Base-by-base conservation (phyloP, 2,888 invertebrate species). In the Ormyrus labotus region DNA sequence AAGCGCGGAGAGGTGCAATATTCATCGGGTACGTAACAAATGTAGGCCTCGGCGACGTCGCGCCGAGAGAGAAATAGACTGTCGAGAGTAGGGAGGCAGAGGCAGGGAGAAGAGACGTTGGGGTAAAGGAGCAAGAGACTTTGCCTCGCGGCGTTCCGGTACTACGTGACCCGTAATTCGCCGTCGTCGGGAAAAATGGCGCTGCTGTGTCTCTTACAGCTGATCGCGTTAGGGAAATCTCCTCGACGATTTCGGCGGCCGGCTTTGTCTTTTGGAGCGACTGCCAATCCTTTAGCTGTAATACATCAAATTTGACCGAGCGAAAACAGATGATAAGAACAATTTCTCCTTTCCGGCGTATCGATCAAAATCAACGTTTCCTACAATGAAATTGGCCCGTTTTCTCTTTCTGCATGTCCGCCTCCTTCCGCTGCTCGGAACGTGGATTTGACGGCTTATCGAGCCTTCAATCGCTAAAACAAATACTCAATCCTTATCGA, bases 151-250 rank as follows among this genome's bases (percentile, higher is more conserved):
- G 79, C 79, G 65, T 53, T 65, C n/a, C 55, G 76, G 58, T 73
- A 68, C 67, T 87, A 87, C 87, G 87, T 87, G 87, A 87, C 86
- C 83, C 82, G 87, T 86, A 87, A 86, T 85, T 86, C 85, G 82
- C 83, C 83, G 53, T 73, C 80, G 69, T 19, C 19, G 73, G 82
- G 75, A 84, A 86, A 87, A 85, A 85, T 85, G 82, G 64, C 80
- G 73, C 81, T 84, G 86, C 85, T 83, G 85, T 85, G 83, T 78
- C 83, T 81, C 78, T 45, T 58, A 83, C 84, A 81, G 84, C 83
- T 87, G 86, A 87, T 87, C 86, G 83, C 70, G 84, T 87, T 87
- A 85, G 83, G 74, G 81, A 57, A 51, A 68, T 70, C 70, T 68
- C 82, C 80, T 76, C 78, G 69, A 65, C 76, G 65, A 84, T 84